Evolutionary conservation across 2,888 invertebrate genomes (phyloP).

Genomic region (Cosmorhoe ocellata): DNA sequence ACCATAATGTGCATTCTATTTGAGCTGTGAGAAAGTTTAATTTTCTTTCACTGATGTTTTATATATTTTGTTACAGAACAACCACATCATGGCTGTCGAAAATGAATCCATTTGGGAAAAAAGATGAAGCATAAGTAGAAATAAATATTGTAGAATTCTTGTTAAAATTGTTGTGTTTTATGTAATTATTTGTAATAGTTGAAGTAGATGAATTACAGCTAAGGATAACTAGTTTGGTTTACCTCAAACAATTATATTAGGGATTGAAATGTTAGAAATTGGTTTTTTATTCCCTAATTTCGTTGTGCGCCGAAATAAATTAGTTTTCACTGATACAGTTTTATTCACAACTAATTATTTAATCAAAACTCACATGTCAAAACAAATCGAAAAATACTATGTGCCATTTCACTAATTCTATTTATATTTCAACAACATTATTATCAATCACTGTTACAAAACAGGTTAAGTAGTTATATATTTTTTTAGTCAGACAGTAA

Average conservation of each 20-base stretch:
- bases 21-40: background rate
- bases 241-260: background rate
- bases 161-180: conserved; percentile 63
- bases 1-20: too few species aligned
- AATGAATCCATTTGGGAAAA: conserved; percentile 90
- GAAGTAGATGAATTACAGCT: conserved; percentile 57
- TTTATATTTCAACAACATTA: background rate
- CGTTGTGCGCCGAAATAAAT: conserved; percentile 3
- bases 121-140: conserved; percentile 80
- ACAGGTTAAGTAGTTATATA: too few species aligned
- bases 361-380: conserved; percentile 18
- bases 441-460: too few species aligned
- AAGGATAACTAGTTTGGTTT: conserved; percentile 17
- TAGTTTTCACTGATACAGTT: conserved; percentile 3
- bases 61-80: conserved; percentile 50
- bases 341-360: conserved; percentile 24
- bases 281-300: background rate
- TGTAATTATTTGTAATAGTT: conserved; percentile 57
- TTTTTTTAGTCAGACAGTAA: too few species aligned
- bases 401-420: background rate
- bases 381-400: conserved; percentile 16
- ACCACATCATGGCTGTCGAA: conserved; percentile 87
- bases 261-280: background rate
- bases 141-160: conserved; percentile 32
- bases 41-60: too few species aligned